phyloP scores from a whole-genome alignment of 2,797 vertebrate genomes.

The Coccyzus lansbergi region DNA sequence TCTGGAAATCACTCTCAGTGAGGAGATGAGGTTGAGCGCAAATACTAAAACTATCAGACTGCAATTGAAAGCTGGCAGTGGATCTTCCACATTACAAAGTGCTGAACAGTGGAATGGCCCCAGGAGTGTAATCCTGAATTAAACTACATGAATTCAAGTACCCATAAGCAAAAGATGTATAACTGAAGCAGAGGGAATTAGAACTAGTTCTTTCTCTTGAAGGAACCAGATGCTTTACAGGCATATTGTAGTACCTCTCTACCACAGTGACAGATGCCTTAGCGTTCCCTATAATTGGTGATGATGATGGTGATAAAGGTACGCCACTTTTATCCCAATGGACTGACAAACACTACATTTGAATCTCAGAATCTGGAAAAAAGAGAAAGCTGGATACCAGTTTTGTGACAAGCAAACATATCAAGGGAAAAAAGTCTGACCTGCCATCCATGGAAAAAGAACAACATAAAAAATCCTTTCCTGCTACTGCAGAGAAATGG shows the following conservation, averaged over 20 bases:
- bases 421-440: slow-evolving; percentile 26
- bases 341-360: slow-evolving; percentile 18
- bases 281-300: slow-evolving; percentile 42
- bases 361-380: background rate
- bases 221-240: slow-evolving; percentile 65
- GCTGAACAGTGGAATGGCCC: slow-evolving; percentile 64
- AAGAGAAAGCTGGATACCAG: background rate
- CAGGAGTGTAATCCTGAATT: slow-evolving; percentile 71
- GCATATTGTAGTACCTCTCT: slow-evolving; percentile 32
- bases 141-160: slow-evolving; percentile 71
- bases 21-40: slow-evolving; percentile 43
- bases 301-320: slow-evolving; percentile 46
- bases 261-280: slow-evolving; percentile 30
- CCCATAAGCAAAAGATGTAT: slow-evolving; percentile 74
- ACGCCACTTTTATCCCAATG: slow-evolving; percentile 1
- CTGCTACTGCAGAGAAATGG: background rate
- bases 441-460: slow-evolving; percentile 8
- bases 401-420: background rate
- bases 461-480: background rate
- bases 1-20: background rate
- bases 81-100: slow-evolving; percentile 65
- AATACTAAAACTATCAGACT: slow-evolving; percentile 61
- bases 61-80: slow-evolving; percentile 65
- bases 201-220: slow-evolving; percentile 58
- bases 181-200: slow-evolving; percentile 69